Conservation (phyloP, 2,113 vertebrate species). For the Scortum barcoo region DNA sequence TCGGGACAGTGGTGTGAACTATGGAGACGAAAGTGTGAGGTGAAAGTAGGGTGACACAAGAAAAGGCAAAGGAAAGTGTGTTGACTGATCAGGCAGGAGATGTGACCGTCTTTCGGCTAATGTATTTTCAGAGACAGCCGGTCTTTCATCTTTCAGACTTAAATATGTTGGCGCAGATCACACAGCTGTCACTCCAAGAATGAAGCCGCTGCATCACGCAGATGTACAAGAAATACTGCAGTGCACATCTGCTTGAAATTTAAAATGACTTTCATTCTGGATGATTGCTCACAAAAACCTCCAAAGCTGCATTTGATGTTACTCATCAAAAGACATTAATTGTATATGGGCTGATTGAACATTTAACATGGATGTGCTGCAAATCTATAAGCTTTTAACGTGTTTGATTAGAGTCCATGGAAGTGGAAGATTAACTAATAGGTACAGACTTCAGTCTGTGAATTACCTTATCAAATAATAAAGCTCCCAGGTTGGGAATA, state of each 20-base stretch:
- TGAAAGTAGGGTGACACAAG: conserved; percentile 18
- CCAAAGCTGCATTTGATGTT: conserved; percentile 20
- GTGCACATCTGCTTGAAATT: conserved; percentile 58
- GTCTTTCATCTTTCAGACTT: conserved; percentile 55
- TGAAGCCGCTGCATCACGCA: conserved; percentile 21
- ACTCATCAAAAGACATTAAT: conserved; percentile 51
- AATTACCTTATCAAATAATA: conserved; percentile 60
- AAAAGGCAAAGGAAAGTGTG: conserved; percentile 16
- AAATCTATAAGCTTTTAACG: conserved; percentile 29
- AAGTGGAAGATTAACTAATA: conserved; percentile 48
- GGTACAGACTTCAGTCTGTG: conserved; percentile 25
- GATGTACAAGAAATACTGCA: conserved; percentile 20
- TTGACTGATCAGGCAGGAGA: conserved; percentile 7
- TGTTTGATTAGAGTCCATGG: conserved; percentile 44
- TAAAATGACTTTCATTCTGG: conserved; percentile 45
- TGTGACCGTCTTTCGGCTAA: conserved; percentile 15
- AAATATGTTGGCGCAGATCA: conserved; percentile 36
- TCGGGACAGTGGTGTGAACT: conserved; percentile 24
- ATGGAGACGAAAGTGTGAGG: conserved; percentile 34
- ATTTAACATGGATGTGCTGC: conserved; percentile 13
- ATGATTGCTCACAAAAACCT: conserved; percentile 26
- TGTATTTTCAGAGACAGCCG: conserved; percentile 40
- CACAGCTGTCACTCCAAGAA: conserved; percentile 53
- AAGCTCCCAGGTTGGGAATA: conserved; percentile 48
- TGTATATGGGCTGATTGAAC: conserved; percentile 43